Percentiles rank a stretch among this genome's conserved stretches.
These are phyloP conservation scores for Eolophus roseicapilla DNA, from an alignment of 2,113 vertebrate species.

Conservation along the genomic window DNA sequence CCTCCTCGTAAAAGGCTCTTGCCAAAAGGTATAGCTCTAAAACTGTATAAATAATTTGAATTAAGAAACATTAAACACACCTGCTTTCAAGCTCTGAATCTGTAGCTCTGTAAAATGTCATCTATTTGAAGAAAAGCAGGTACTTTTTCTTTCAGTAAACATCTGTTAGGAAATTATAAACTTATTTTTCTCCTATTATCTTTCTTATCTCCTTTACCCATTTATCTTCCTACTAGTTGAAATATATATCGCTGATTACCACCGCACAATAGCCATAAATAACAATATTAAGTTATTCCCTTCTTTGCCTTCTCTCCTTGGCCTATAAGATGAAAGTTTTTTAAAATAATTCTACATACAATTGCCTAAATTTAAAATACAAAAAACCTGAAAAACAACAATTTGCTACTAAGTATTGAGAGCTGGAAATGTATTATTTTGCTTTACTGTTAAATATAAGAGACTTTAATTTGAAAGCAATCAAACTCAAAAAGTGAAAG, in stretches of 20 bases:
- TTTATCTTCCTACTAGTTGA: neutral
- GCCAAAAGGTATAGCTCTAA: neutral
- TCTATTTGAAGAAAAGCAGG: neutral
- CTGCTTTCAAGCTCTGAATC: conserved; percentile 9
- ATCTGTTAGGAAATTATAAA: neutral
- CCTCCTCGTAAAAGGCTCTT: neutral
- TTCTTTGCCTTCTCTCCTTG: neutral
- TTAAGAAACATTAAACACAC: neutral
- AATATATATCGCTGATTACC: neutral
- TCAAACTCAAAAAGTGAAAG: neutral
- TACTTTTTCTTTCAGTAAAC: conserved; percentile 3
- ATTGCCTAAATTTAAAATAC: neutral
- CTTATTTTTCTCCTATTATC: neutral
- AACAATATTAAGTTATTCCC: neutral
- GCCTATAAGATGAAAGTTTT: neutral
- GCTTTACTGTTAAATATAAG: neutral
- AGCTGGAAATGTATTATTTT: neutral
- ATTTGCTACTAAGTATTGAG: neutral
- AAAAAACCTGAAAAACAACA: neutral
- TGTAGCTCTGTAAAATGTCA: neutral
- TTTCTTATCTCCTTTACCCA: neutral
- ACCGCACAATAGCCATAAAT: neutral
- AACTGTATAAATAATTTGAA: neutral
- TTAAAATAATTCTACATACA: neutral
- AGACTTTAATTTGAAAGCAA: neutral